Conservation (phyloP, 1,140 invertebrate genomes). For the Diorhabda sublineata region DNA sequence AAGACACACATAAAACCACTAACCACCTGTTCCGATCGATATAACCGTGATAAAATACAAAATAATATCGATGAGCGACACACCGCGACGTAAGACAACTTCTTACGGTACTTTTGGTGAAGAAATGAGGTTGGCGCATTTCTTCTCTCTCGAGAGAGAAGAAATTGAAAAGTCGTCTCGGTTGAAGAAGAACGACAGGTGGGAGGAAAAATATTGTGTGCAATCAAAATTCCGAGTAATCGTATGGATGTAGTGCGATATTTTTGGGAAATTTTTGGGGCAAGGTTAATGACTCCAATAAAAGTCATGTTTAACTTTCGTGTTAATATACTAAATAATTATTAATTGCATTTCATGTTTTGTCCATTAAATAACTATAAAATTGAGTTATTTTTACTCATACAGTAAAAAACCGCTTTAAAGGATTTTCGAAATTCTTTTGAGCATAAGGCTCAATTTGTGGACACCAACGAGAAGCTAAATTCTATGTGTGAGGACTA, state of each 20-base stretch:
- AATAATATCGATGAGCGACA: conserved; percentile 16
- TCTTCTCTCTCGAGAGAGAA: conserved; percentile 11
- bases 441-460: no score
- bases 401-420: no score
- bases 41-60: conserved; percentile 3
- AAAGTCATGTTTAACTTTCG: no score
- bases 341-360: no score
- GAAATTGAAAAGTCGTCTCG: conserved; percentile 27
- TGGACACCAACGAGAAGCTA: no score
- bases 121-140: conserved; percentile 32
- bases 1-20: background rate
- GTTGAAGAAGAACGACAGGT: conserved; percentile 24
- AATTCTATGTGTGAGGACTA: no score
- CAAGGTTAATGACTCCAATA: conserved; percentile 20
- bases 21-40: background rate
- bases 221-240: conserved; percentile 23
- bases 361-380: no score
- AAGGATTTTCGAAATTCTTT: no score
- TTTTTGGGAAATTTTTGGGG: conserved; percentile 12
- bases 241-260: conserved; percentile 12
- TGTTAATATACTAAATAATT: no score
- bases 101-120: conserved; percentile 30
- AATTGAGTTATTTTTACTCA: no score
- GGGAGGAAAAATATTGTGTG: conserved; percentile 22
- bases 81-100: conserved; percentile 5